phyloP scores from a whole-genome alignment of 2,888 invertebrate species.

The Trissoscelio sp. region DNA sequence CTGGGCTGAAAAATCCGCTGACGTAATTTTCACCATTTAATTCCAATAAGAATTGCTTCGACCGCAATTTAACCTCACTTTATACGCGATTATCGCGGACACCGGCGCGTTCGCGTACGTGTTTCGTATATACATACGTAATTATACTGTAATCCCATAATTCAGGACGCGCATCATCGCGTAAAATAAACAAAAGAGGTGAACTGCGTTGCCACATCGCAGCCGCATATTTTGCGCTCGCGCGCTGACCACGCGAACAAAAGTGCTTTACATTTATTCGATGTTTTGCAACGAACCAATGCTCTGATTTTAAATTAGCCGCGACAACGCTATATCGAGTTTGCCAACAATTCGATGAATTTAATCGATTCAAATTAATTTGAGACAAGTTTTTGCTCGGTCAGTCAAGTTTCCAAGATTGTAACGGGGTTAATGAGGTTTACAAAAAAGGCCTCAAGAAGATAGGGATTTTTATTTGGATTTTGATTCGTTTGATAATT shows the following conservation, averaged over 20 bases:
- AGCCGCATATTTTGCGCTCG: slow-evolving; percentile 32
- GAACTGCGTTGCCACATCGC: slow-evolving; percentile 43
- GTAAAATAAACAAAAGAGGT: slow-evolving; percentile 57
- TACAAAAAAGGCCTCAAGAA: not conserved
- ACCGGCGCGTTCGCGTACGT: slow-evolving; percentile 25
- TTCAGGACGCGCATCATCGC: slow-evolving; percentile 52
- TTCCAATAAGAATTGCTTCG: slow-evolving; percentile 61
- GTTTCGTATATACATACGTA: slow-evolving; percentile 33
- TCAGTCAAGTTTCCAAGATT: slow-evolving; percentile 10
- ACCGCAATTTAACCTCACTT: slow-evolving; percentile 65
- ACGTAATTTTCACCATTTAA: slow-evolving; percentile 61
- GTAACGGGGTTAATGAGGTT: slow-evolving; percentile 6
- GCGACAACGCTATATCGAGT: slow-evolving; percentile 5
- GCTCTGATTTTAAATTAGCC: slow-evolving; percentile 33
- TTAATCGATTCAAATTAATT: slow-evolving; percentile 29
- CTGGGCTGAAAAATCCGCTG: slow-evolving; percentile 31
- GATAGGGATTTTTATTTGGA: not conserved
- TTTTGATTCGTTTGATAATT: too few species aligned
- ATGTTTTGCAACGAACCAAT: slow-evolving; percentile 32
- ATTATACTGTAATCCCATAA: slow-evolving; percentile 51
- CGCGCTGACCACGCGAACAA: slow-evolving; percentile 5
- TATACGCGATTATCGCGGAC: slow-evolving; percentile 54
- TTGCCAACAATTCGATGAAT: slow-evolving; percentile 24
- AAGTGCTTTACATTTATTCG: slow-evolving; percentile 7
- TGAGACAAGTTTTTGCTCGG: slow-evolving; percentile 26